These are phyloP conservation scores for Pycnonotus jocosus DNA, from an alignment of 2,113 vertebrate species.

Conservation along the genomic window DNA sequence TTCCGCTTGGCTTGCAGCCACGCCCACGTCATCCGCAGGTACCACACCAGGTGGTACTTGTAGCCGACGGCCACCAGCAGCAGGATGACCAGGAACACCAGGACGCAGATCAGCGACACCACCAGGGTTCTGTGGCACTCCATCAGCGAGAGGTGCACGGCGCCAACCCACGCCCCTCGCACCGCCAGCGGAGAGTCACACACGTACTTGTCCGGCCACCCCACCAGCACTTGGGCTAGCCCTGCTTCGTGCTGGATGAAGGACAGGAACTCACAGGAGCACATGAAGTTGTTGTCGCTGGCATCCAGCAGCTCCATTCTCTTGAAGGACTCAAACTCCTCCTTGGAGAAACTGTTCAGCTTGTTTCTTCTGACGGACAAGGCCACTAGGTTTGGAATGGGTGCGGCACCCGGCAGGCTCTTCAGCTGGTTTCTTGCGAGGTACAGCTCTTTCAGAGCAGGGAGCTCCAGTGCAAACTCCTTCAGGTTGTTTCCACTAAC, in stretches of 20 bases:
- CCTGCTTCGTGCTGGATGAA: constrained; percentile 56
- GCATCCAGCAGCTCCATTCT: constrained; percentile 74
- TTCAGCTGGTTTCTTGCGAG: constrained; percentile 82
- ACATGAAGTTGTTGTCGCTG: constrained; percentile 80
- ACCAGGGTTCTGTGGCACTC: constrained; percentile 76
- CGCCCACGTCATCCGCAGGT: constrained; percentile 84
- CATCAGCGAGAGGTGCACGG: constrained; percentile 38
- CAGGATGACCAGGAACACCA: constrained; percentile 48
- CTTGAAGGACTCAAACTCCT: constrained; percentile 67
- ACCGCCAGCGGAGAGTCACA: constrained; percentile 81
- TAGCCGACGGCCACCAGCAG: constrained; percentile 42
- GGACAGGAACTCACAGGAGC: constrained; percentile 82
- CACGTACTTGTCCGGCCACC: constrained; percentile 70
- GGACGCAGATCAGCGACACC: constrained; percentile 65
- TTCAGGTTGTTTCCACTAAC: constrained; percentile 80
- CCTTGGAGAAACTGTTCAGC: constrained; percentile 68
- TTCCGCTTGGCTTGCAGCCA: constrained; percentile 88
- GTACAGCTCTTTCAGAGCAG: constrained; percentile 77
- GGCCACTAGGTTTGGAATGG: constrained; percentile 65
- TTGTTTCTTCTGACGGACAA: constrained; percentile 78
- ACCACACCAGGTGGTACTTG: constrained; percentile 82
- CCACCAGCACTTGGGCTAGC: constrained; percentile 37
- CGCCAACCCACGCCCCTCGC: constrained; percentile 58
- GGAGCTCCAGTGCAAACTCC: constrained; percentile 67
- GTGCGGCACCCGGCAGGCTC: constrained; percentile 65